Percentiles rank a stretch among this genome's conserved stretches.
phyloP scores from a whole-genome alignment of 1,140 invertebrate species.

The Himalopsyche phryganea region DNA sequence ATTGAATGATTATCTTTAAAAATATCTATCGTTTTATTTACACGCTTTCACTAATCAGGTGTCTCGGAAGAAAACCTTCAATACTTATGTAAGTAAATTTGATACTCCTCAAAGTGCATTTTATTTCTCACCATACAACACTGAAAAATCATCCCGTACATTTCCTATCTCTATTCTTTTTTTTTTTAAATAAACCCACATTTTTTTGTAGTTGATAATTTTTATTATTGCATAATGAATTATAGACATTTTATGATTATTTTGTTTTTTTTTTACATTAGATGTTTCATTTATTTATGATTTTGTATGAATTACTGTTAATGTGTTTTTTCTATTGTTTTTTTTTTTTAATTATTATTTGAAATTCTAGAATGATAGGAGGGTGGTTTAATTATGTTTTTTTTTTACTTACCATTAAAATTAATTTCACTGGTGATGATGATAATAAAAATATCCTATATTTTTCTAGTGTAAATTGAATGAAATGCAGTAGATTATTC shows the following conservation, averaged over 20 bases:
- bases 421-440: too few species aligned
- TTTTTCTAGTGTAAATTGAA: too few species aligned
- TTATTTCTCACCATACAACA: background rate
- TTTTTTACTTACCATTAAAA: too few species aligned
- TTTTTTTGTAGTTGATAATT: background rate
- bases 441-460: too few species aligned
- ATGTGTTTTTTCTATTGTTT: constrained; percentile 3
- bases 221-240: too few species aligned
- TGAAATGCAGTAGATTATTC: too few species aligned
- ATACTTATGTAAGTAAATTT: constrained; percentile 30
- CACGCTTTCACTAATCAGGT: constrained; percentile 23
- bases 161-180: constrained; percentile 9
- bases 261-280: background rate
- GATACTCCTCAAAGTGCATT: background rate
- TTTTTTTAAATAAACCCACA: background rate
- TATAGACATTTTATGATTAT: constrained; percentile 1
- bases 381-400: background rate
- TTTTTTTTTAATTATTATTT: background rate
- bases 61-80: constrained; percentile 33
- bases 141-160: background rate
- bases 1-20: constrained; percentile 4
- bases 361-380: background rate
- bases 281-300: background rate
- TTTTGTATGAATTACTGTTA: constrained; percentile 5
- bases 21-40: constrained; percentile 15